Percentiles rank a stretch among this genome's conserved stretches.
phyloP scores from a whole-genome alignment of 2,888 invertebrate genomes.

The Caprella mutica region DNA sequence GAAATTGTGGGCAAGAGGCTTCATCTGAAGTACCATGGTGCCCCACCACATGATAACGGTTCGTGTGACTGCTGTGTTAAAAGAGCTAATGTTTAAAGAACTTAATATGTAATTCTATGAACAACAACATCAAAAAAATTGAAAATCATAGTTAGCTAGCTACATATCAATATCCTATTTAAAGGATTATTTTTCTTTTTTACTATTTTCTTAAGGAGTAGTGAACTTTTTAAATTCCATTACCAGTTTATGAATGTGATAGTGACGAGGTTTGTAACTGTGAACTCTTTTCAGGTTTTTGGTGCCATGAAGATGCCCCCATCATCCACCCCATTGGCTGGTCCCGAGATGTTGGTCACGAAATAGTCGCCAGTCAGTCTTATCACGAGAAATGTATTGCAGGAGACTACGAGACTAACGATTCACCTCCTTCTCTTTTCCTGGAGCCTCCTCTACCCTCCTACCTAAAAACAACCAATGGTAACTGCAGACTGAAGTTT shows the following conservation, averaged over 20 bases:
- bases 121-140: no score
- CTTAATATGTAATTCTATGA: no score
- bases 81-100: no score
- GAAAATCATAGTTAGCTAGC: no score
- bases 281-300: slow-evolving; percentile 49
- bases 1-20: slow-evolving; percentile 85
- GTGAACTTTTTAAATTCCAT: no score
- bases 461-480: slow-evolving; percentile 19
- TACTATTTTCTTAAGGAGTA: neutral
- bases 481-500: no score
- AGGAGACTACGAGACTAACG: slow-evolving; percentile 58
- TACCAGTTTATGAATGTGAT: neutral
- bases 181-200: neutral
- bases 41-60: slow-evolving; percentile 58
- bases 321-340: slow-evolving; percentile 94
- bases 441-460: slow-evolving; percentile 41
- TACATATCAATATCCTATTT: no score
- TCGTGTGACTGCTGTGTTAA: neutral
- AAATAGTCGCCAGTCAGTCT: slow-evolving; percentile 66
- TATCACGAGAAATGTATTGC: slow-evolving; percentile 57
- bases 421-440: slow-evolving; percentile 70
- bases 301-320: slow-evolving; percentile 76
- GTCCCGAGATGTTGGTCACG: slow-evolving; percentile 81
- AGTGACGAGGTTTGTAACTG: neutral
- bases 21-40: slow-evolving; percentile 78